Evolutionary conservation across 2,888 invertebrate genomes (phyloP).

Genomic region (Gastrophysa polygoni): DNA sequence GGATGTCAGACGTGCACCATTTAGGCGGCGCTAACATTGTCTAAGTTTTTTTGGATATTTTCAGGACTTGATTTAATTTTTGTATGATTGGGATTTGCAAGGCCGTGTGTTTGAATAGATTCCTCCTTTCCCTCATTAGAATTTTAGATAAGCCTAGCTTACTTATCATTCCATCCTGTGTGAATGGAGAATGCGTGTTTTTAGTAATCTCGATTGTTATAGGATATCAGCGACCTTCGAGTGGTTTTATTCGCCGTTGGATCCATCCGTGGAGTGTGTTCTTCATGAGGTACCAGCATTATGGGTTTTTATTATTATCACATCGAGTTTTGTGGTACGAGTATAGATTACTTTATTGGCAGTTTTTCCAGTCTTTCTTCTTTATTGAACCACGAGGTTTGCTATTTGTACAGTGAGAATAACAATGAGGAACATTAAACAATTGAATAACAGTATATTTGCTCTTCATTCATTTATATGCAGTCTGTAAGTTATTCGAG

Average conservation of each 20-base stretch:
- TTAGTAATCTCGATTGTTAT: slow-evolving; percentile 43
- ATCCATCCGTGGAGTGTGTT: slow-evolving; percentile 16
- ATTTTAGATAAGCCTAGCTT: slow-evolving; percentile 15
- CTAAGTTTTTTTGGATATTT: slow-evolving; percentile 34
- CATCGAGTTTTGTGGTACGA: neutral
- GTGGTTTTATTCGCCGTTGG: slow-evolving; percentile 16
- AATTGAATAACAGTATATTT: no score
- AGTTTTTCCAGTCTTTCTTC: neutral
- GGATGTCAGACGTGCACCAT: slow-evolving; percentile 40
- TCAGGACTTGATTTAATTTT: slow-evolving; percentile 34
- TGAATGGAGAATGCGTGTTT: slow-evolving; percentile 23
- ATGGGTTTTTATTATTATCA: slow-evolving; percentile 7
- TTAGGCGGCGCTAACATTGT: slow-evolving; percentile 49
- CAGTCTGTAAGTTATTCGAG: no score
- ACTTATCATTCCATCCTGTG: slow-evolving; percentile 6
- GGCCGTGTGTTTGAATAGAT: slow-evolving; percentile 10
- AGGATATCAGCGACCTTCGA: slow-evolving; percentile 34
- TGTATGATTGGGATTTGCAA: slow-evolving; percentile 6
- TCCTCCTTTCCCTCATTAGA: slow-evolving; percentile 12
- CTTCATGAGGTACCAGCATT: slow-evolving; percentile 15
- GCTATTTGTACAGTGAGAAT: neutral
- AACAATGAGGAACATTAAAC: neutral
- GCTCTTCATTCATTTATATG: no score
- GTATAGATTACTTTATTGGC: neutral
- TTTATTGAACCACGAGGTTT: neutral